phyloP scores from a whole-genome alignment of 64 coral and sea anemone genomes.

The Actinia equina region DNA sequence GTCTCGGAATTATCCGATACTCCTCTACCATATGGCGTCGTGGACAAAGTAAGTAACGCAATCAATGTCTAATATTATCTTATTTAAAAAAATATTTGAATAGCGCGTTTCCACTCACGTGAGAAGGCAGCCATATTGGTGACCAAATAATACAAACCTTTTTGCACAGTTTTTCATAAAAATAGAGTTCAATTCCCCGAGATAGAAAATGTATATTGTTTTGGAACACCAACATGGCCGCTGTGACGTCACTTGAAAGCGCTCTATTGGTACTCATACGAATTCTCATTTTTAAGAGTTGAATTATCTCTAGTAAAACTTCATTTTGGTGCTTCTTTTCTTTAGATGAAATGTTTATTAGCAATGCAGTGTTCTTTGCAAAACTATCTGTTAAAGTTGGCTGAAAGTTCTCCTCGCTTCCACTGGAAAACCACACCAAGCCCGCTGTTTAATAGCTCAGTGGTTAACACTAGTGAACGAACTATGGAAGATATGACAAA shows the following conservation, averaged over 20 bases:
- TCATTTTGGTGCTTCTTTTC: background rate
- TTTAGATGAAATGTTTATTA: constrained; percentile 12
- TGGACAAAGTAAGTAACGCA: background rate
- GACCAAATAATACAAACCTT: no score
- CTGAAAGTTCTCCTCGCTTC: background rate
- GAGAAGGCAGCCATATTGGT: no score
- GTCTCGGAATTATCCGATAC: background rate
- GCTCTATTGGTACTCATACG: no score
- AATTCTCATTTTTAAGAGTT: no score
- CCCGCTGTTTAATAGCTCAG: background rate
- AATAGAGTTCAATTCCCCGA: no score
- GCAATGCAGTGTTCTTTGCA: background rate
- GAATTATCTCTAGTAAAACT: background rate
- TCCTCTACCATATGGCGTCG: background rate
- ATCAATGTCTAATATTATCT: background rate
- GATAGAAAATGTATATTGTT: no score
- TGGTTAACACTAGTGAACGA: background rate
- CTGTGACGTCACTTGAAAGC: no score
- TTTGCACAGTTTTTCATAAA: no score
- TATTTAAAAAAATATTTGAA: no score
- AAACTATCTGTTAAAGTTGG: background rate
- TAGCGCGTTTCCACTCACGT: no score
- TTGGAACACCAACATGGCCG: no score
- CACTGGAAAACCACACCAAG: background rate
- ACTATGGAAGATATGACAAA: background rate